Base-by-base conservation (phyloP, 2,113 vertebrate genomes). In the Paralichthys olivaceus region DNA sequence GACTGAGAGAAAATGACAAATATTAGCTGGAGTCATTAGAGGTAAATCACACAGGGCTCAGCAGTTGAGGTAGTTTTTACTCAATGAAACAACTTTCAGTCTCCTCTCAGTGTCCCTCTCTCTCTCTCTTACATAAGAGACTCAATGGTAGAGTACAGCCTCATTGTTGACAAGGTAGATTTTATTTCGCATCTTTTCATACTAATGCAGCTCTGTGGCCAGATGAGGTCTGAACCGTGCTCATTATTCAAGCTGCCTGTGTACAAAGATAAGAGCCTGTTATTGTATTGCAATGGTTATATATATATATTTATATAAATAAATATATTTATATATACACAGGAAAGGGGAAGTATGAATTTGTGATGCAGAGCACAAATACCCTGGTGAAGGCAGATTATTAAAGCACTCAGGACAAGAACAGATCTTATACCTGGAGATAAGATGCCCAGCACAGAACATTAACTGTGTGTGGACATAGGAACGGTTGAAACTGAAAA, bases 201-300 rank as follows among this genome's bases (percentile, higher is more conserved):
- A 63, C 69, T 55, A 47, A 19, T 40, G 45, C 23, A 20, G 55
- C 59, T 54, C 63, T 57, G 19, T 0, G 68, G 43, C 17, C 37
- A 25, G 57, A 66, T 22, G 8, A 43, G 43, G 43, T 23, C 60
- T 20, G 32, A 67, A 66, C 6, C 25, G 1, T 1, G 37, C 34
- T 70, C 58, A 37, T 53, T 73, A 19, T 59, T 72, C 22, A 62
- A 34, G 34, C 43, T 29, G 69, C 59, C 80, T 79, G 75, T 22
- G 20, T 17, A 47, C 25, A 37, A 58, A 77, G 75, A 84, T 72
- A 85, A 79, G 34, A 72, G 25, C 23, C 29, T 26, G n/a, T 54
- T 43, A 15, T 51, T 73, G 23, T 57, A 23, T 40, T 69, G 23
- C 14, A 25, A 49, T 13, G 22, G 54, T 12, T 59, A 26, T 34